Conservation (phyloP, 2,113 vertebrate genomes). For the Alexandromys fortis region DNA sequence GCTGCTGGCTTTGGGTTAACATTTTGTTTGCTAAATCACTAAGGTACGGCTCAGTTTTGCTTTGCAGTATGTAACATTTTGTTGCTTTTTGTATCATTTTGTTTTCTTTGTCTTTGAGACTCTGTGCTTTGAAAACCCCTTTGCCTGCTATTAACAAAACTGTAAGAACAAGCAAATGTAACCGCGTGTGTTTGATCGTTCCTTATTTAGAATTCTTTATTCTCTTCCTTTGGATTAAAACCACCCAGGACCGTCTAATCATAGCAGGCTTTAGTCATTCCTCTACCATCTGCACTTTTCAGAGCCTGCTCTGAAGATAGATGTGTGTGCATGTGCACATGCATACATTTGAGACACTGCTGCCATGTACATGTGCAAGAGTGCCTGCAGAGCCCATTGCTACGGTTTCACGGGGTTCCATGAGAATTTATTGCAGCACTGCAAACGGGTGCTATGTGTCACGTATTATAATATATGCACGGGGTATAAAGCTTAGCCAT, state of each 20-base stretch:
- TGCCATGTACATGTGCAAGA: background rate
- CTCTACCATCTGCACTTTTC: background rate
- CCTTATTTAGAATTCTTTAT: background rate
- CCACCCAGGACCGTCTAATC: background rate
- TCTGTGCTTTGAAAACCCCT: background rate
- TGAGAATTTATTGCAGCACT: background rate
- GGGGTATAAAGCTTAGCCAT: background rate
- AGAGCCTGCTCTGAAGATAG: background rate
- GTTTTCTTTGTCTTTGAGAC: slow-evolving; percentile 32
- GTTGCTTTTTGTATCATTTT: background rate
- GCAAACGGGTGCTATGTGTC: background rate
- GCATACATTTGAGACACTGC: background rate
- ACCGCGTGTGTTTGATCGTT: background rate
- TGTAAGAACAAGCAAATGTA: background rate
- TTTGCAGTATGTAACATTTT: slow-evolving; percentile 13
- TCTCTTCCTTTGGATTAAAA: slow-evolving; percentile 19
- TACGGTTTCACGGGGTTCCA: background rate
- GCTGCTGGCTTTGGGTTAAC: background rate
- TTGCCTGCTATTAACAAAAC: background rate
- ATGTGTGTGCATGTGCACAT: background rate
- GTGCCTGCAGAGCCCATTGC: background rate
- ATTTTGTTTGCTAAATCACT: background rate
- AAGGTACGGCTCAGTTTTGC: background rate
- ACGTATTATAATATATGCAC: background rate
- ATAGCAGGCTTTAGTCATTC: background rate